Percentiles rank a stretch among this genome's conserved stretches.
Evolutionary conservation across 2,888 invertebrate species (phyloP).

Genomic region (Tuta absoluta): DNA sequence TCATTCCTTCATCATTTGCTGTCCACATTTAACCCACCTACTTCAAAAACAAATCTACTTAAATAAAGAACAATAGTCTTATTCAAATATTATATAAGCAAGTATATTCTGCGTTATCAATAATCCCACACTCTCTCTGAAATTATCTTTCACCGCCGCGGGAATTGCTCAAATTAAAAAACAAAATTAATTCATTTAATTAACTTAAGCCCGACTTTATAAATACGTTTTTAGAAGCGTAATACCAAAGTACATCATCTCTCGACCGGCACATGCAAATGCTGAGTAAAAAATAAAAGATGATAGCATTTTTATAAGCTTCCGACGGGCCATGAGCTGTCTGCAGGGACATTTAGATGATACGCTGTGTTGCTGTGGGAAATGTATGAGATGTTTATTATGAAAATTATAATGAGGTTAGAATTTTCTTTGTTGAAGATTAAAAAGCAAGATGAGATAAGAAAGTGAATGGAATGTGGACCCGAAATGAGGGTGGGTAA

Average conservation of each 20-base stretch:
- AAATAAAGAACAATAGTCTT: background rate
- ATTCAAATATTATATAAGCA: background rate
- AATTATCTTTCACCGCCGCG: slow-evolving; percentile 21
- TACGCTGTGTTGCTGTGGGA: slow-evolving; percentile 40
- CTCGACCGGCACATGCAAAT: slow-evolving; percentile 78
- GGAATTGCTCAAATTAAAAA: slow-evolving; percentile 28
- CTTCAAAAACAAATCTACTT: too few relatives aligned
- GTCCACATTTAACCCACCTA: too few relatives aligned
- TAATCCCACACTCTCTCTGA: slow-evolving; percentile 17
- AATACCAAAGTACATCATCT: slow-evolving; percentile 75
- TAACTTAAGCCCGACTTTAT: slow-evolving; percentile 63
- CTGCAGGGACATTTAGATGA: slow-evolving; percentile 47
- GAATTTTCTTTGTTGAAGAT: background rate
- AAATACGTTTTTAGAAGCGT: slow-evolving; percentile 69
- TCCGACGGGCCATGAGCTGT: slow-evolving; percentile 55
- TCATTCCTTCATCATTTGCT: too few relatives aligned
- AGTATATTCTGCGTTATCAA: background rate
- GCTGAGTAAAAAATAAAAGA: slow-evolving; percentile 75
- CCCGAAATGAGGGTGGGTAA: too few relatives aligned
- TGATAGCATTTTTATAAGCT: slow-evolving; percentile 74
- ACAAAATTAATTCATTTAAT: slow-evolving; percentile 43
- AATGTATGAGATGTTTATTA: slow-evolving; percentile 22
- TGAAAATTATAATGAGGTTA: slow-evolving; percentile 13
- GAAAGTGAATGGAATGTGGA: background rate
- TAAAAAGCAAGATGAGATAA: background rate